Conservation (phyloP, 2,888 invertebrate genomes). For the Pediacus dermestoides region DNA sequence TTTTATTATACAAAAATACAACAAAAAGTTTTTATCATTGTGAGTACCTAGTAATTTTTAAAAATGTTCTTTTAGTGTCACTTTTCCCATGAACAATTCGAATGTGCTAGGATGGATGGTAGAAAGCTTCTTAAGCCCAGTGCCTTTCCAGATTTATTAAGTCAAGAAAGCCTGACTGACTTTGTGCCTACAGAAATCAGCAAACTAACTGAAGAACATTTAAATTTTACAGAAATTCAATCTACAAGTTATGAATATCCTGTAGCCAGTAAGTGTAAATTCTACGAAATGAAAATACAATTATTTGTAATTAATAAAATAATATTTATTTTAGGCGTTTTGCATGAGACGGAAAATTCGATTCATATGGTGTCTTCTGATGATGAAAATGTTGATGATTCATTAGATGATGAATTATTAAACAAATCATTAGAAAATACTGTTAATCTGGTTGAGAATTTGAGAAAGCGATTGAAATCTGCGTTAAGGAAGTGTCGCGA, state of each 20-base stretch:
- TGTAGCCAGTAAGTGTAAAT: too few relatives aligned
- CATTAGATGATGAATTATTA: constrained; percentile 2
- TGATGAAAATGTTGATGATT: not conserved
- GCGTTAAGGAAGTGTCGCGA: constrained; percentile 3
- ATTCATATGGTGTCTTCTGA: not conserved
- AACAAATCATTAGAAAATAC: constrained; percentile 4
- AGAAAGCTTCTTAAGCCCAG: constrained; percentile 1
- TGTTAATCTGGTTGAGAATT: constrained; percentile 2
- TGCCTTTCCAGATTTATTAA: constrained; percentile 4
- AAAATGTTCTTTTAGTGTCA: constrained; percentile 1
- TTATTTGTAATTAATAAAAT: too few relatives aligned
- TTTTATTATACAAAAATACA: too few relatives aligned
- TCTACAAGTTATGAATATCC: too few relatives aligned
- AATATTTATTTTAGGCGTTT: not conserved
- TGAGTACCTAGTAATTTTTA: not conserved
- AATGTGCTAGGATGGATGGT: constrained; percentile 1
- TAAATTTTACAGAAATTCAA: too few relatives aligned
- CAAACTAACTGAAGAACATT: too few relatives aligned
- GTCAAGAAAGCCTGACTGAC: not conserved
- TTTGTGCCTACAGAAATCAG: too few relatives aligned
- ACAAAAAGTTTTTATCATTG: too few relatives aligned
- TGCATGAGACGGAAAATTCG: not conserved
- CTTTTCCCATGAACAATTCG: not conserved
- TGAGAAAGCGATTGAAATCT: not conserved
- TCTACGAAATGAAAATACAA: too few relatives aligned